phyloP scores from a whole-genome alignment of 1,140 invertebrate species.

The Ylistrum balloti region DNA sequence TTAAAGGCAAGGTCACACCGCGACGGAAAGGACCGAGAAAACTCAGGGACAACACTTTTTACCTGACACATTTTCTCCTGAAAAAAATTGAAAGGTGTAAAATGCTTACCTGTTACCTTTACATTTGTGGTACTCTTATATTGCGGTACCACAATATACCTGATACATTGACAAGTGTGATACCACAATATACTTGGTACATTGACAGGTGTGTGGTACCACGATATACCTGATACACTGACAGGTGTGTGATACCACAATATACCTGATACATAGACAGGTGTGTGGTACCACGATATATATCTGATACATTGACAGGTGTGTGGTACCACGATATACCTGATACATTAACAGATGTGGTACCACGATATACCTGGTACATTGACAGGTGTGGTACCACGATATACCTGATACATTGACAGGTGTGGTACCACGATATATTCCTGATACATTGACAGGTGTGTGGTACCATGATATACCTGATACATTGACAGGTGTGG shows the following conservation, averaged over 20 bases:
- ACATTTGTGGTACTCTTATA: too few relatives aligned
- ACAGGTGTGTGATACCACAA: neutral
- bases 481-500: neutral
- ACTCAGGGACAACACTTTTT: neutral
- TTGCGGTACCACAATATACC: neutral
- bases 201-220: neutral
- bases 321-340: neutral
- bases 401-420: neutral
- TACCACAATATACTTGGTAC: neutral
- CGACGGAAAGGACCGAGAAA: neutral
- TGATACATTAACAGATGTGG: neutral
- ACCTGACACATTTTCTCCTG: neutral
- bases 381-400: neutral
- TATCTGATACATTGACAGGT: neutral
- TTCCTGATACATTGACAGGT: neutral
- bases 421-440: neutral
- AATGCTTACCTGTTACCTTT: too few relatives aligned
- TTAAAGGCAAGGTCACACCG: neutral
- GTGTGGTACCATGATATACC: neutral
- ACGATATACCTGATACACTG: neutral
- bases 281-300: neutral
- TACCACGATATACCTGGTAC: neutral
- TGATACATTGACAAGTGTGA: neutral
- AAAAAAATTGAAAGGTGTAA: neutral
- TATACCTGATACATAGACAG: neutral